Evolutionary conservation across 2,797 vertebrate genomes (phyloP).

Genomic region (Hemitrygon akajei): DNA sequence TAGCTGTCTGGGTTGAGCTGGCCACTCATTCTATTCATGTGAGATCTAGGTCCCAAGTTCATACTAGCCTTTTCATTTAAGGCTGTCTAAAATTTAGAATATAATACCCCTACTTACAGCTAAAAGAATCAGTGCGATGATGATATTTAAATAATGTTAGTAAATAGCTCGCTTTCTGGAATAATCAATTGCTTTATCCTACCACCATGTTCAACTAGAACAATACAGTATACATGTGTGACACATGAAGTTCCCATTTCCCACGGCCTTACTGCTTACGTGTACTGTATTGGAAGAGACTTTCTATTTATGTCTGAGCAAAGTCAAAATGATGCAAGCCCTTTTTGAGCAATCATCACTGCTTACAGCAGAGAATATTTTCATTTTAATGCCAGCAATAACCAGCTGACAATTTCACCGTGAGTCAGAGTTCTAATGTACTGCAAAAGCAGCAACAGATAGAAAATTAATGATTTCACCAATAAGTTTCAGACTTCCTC

Average conservation of each 20-base stretch:
- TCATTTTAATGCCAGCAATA: neutral
- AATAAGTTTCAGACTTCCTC: neutral
- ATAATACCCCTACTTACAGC: neutral
- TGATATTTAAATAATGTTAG: neutral
- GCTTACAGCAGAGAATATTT: neutral
- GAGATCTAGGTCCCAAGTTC: neutral
- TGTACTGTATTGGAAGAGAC: neutral
- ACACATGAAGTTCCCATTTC: neutral
- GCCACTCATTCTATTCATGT: neutral
- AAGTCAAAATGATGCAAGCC: conserved; percentile 1
- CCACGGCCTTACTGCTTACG: neutral
- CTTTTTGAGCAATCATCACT: neutral
- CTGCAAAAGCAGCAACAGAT: neutral
- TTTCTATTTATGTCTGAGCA: neutral
- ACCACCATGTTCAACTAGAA: neutral
- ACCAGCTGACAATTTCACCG: neutral
- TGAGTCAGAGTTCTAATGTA: neutral
- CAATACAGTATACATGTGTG: neutral
- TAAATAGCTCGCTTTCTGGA: neutral
- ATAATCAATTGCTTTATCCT: neutral
- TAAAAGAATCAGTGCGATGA: neutral
- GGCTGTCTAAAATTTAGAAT: neutral
- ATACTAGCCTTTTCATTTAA: neutral
- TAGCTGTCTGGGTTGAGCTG: neutral
- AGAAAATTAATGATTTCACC: neutral